A percentile compares a stretch with the other conserved stretches of the same genome.
phyloP scores from a whole-genome alignment of 2,113 vertebrate species.

The Cottus gobio region DNA sequence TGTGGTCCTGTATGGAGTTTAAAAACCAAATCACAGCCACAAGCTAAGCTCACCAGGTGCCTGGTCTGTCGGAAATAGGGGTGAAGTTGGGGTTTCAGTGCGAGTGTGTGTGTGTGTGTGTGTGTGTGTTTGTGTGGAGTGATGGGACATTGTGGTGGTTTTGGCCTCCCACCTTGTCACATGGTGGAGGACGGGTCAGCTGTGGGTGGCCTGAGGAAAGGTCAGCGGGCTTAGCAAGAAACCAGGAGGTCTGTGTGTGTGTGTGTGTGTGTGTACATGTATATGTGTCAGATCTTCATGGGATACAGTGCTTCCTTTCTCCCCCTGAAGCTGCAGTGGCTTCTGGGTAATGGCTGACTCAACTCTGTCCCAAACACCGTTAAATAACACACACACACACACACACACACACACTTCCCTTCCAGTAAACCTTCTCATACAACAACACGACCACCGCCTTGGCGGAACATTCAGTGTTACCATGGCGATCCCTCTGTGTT shows the following conservation, averaged over 20 bases:
- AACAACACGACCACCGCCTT: slow-evolving; percentile 55
- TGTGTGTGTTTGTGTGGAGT: background rate
- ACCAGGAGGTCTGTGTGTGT: slow-evolving; percentile 55
- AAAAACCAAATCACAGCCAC: background rate
- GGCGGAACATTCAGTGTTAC: slow-evolving; percentile 64
- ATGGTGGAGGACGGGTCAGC: slow-evolving; percentile 60
- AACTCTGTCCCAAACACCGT: slow-evolving; percentile 62
- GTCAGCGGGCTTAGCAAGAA: slow-evolving; percentile 74
- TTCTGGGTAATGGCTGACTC: slow-evolving; percentile 80
- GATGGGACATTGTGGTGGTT: slow-evolving; percentile 19
- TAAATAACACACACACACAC: slow-evolving; percentile 40
- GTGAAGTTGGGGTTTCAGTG: background rate
- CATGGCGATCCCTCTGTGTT: slow-evolving; percentile 54
- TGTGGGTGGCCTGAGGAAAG: slow-evolving; percentile 77
- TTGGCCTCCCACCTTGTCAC: slow-evolving; percentile 59
- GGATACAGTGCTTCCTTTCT: slow-evolving; percentile 76
- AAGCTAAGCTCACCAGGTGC: background rate
- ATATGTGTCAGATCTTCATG: slow-evolving; percentile 67
- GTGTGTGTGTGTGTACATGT: slow-evolving; percentile 45
- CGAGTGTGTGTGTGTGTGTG: slow-evolving; percentile 4
- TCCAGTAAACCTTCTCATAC: slow-evolving; percentile 74
- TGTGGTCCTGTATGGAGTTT: background rate
- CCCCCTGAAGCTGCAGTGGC: slow-evolving; percentile 59
- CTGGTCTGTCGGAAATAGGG: background rate
- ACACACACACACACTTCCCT: slow-evolving; percentile 54